A percentile compares a stretch with the other conserved stretches of the same genome.
These are phyloP conservation scores for Cryptocephalus moraei DNA, from an alignment of 2,888 invertebrate species.

Conservation along the genomic window DNA sequence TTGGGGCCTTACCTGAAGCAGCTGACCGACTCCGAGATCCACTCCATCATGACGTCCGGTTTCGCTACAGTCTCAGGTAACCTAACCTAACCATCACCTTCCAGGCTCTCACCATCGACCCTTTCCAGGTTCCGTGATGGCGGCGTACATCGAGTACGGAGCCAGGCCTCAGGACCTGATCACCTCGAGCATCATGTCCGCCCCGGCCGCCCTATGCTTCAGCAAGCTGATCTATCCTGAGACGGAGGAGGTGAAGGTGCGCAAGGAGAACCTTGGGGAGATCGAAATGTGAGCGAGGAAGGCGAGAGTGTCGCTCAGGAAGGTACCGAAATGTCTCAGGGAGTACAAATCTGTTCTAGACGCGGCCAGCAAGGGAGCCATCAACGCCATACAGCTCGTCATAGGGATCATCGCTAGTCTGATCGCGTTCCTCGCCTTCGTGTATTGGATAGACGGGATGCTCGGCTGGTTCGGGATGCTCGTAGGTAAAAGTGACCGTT, in stretches of 20 bases:
- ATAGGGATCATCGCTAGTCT: constrained; percentile 85
- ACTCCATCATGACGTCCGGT: constrained; percentile 88
- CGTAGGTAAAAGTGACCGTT: too few relatives aligned
- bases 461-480: constrained; percentile 72
- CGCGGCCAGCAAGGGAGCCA: constrained; percentile 84
- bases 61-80: constrained; percentile 89
- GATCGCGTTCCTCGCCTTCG: constrained; percentile 81
- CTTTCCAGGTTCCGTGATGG: constrained; percentile 66
- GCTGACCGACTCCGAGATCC: constrained; percentile 85
- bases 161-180: constrained; percentile 81
- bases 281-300: constrained; percentile 35
- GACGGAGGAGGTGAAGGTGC: constrained; percentile 67
- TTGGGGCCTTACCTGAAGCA: constrained; percentile 77
- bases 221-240: constrained; percentile 91
- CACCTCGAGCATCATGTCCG: constrained; percentile 92
- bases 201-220: constrained; percentile 84
- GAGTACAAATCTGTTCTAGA: constrained; percentile 77
- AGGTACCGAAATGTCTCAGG: constrained; percentile 39
- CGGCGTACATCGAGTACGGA: constrained; percentile 85
- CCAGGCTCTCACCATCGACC: not conserved
- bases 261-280: constrained; percentile 63
- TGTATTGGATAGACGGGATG: constrained; percentile 74
- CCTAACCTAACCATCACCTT: not conserved
- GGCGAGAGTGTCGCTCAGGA: not conserved
- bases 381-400: constrained; percentile 68